phyloP scores from a whole-genome alignment of 2,888 invertebrate genomes.

The Teleiodes luculella region DNA sequence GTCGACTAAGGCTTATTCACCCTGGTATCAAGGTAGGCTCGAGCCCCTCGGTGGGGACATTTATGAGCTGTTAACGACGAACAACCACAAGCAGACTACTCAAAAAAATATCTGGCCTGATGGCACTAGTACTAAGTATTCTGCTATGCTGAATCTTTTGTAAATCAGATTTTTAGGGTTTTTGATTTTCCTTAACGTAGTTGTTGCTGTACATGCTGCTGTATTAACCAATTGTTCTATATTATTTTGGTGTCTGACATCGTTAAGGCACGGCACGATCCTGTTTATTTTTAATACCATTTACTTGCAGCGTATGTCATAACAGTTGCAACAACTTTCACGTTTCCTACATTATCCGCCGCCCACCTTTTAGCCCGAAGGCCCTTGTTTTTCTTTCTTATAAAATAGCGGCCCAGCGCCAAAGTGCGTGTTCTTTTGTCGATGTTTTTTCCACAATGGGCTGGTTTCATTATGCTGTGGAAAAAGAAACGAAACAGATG shows the following conservation, averaged over 20 bases:
- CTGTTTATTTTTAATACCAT: constrained; percentile 66
- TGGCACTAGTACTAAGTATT: too few relatives aligned
- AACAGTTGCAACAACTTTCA: constrained; percentile 74
- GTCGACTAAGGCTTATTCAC: too few relatives aligned
- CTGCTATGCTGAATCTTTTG: too few relatives aligned
- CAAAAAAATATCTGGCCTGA: too few relatives aligned
- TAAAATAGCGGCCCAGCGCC: constrained; percentile 56
- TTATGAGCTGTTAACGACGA: too few relatives aligned
- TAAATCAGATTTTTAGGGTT: too few relatives aligned
- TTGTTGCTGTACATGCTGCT: too few relatives aligned
- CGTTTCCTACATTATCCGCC: constrained; percentile 64
- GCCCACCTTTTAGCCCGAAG: constrained; percentile 67
- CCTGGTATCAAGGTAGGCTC: too few relatives aligned
- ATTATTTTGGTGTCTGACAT: constrained; percentile 21
- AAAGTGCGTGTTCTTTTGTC: constrained; percentile 73
- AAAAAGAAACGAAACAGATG: constrained; percentile 76
- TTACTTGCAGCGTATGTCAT: constrained; percentile 71
- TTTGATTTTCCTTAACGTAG: too few relatives aligned
- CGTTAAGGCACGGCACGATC: constrained; percentile 43
- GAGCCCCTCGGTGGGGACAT: too few relatives aligned
- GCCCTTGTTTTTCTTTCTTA: constrained; percentile 68
- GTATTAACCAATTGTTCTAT: neutral
- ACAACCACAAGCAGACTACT: too few relatives aligned
- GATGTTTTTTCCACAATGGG: constrained; percentile 68
- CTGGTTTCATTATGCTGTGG: constrained; percentile 71